Percentiles rank a stretch among this genome's conserved stretches.
Conservation (phyloP, 2,797 vertebrate genomes). For the Smutsia gigantea region DNA sequence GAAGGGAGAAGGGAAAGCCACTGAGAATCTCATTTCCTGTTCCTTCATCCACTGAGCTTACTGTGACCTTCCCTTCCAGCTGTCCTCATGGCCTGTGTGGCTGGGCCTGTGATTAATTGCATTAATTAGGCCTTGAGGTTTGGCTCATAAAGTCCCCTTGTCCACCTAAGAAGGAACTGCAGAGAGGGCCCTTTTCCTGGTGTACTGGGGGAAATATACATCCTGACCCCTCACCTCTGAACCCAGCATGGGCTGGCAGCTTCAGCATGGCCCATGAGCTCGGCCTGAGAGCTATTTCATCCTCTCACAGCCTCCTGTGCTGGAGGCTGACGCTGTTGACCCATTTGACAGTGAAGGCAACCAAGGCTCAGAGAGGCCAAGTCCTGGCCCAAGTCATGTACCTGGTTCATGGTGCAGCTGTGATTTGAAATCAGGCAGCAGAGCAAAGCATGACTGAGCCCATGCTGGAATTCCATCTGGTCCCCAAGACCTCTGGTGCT, state of each 20-base stretch:
- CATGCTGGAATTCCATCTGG: neutral
- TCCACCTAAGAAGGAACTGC: slow-evolving; percentile 69
- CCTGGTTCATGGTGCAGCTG: neutral
- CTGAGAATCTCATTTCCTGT: slow-evolving; percentile 46
- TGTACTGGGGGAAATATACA: neutral
- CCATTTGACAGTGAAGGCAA: neutral
- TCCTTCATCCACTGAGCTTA: slow-evolving; percentile 28
- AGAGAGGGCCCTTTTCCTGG: slow-evolving; percentile 41
- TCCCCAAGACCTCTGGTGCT: neutral
- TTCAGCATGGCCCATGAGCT: neutral
- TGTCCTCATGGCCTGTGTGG: slow-evolving; percentile 76
- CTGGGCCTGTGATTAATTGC: slow-evolving; percentile 85
- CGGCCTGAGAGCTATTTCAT: neutral
- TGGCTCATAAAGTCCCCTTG: slow-evolving; percentile 86
- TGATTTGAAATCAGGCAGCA: neutral
- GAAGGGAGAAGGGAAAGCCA: neutral
- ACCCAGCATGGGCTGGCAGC: neutral
- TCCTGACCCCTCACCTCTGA: slow-evolving; percentile 58
- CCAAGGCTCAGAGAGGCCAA: slow-evolving; percentile 25
- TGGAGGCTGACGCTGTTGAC: slow-evolving; percentile 8
- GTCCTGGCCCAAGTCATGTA: neutral
- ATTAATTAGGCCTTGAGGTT: slow-evolving; percentile 87
- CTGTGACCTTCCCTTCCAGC: slow-evolving; percentile 69
- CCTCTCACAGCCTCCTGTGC: neutral
- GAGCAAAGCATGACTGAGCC: neutral